Conservation (phyloP, 2,797 vertebrate species). For the Eulemur coronatus region DNA sequence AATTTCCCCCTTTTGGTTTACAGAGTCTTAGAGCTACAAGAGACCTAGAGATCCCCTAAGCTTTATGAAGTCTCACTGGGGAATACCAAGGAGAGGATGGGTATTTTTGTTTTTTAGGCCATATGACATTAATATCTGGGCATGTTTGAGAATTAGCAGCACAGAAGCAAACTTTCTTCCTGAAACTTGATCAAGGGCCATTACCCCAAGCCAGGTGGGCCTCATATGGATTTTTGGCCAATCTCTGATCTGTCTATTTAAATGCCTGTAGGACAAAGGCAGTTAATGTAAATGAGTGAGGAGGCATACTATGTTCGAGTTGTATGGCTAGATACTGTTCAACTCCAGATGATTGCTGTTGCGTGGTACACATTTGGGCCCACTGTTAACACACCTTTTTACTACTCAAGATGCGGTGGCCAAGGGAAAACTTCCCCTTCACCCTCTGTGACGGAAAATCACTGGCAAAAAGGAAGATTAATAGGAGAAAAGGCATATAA, state of each 20-base stretch:
- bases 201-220: background rate
- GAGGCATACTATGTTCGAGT: background rate
- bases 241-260: background rate
- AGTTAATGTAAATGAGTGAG: background rate
- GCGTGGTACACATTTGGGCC: background rate
- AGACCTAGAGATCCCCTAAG: background rate
- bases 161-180: background rate
- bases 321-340: accelerated
- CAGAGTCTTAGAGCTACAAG: background rate
- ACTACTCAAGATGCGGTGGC: background rate
- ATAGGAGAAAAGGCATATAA: background rate
- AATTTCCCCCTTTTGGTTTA: slow-evolving; percentile 38
- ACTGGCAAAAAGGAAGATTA: background rate
- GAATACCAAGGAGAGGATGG: background rate
- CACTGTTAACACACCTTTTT: background rate
- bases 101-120: background rate
- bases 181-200: background rate
- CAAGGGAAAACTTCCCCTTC: background rate
- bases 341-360: background rate
- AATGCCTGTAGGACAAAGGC: background rate
- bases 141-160: background rate
- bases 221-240: background rate
- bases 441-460: background rate
- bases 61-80: background rate
- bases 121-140: background rate